Percentiles rank a stretch among this genome's conserved stretches.
Conservation (phyloP, 2,797 vertebrate genomes). For the Scomberomorus guttatus region DNA sequence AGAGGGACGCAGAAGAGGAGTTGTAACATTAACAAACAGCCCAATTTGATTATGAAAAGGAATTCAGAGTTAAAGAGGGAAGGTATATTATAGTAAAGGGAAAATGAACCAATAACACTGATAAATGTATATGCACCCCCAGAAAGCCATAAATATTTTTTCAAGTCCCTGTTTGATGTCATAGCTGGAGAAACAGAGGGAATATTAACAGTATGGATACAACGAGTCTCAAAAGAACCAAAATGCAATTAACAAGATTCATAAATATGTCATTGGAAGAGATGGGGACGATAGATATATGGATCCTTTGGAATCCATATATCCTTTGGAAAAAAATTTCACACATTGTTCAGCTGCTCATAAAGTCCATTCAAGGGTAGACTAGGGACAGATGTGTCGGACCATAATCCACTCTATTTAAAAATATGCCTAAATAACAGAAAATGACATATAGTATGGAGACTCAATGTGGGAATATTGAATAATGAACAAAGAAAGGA, state of each 20-base stretch:
- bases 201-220: not conserved
- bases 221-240: not conserved
- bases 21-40: not conserved
- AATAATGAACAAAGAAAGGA: not conserved
- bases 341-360: conserved; percentile 14
- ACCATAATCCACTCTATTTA: too few relatives aligned
- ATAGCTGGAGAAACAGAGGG: conserved; percentile 2
- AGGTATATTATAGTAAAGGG: conserved; percentile 27
- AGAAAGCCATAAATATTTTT: not conserved
- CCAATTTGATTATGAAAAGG: conserved; percentile 6
- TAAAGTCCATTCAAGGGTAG: conserved; percentile 8
- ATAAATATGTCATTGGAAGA: not conserved
- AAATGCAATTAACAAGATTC: not conserved
- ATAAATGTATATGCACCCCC: conserved; percentile 2
- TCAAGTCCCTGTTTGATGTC: conserved; percentile 14
- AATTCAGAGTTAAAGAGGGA: conserved; percentile 2
- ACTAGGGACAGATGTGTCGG: not conserved
- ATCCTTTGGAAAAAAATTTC: not conserved
- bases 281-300: too few relatives aligned
- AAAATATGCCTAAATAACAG: too few relatives aligned
- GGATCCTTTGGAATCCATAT: too few relatives aligned
- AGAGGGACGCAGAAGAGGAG: conserved; percentile 1
- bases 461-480: not conserved
- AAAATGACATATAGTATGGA: too few relatives aligned
- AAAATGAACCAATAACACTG: not conserved